Evolutionary conservation across 23 tunicate genomes (phyloP), one percentile per base, ranked within the genome.

Genomic region (Halocynthia aurantium): DNA sequence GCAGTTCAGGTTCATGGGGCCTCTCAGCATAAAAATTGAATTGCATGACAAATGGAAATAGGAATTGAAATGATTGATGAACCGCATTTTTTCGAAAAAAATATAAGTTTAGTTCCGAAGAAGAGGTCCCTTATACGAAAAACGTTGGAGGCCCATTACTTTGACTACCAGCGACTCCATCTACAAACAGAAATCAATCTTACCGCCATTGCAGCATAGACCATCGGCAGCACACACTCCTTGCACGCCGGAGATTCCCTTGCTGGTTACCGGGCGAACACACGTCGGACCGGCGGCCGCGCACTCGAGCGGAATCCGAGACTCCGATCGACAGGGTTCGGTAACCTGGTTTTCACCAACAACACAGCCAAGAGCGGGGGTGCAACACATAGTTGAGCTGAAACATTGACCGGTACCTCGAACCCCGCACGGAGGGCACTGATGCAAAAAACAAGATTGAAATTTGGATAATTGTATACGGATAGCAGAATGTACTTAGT

Each of bases 341-440:
- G 78, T 74, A 51, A 54, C 18, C 22, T 74, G 64, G 78, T 74
- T 74, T 53, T 74, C 62, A n/a, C 78, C 78, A 53, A 55, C 19
- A 11, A 74, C 63, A 64, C 78, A 74, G 2, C 78, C 78, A 0
- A 56, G 55, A 17, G 60, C 78, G 20, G 78, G 78, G 64, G 62
- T 54, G 78, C 78, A 74, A 50, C 78, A 74, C 55, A 74, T 55
- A 18, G 31, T 52, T 0, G 78, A 74, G 6, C 50, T 54, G 60
- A 74, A 51, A 64, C 78, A 74, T 53, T 74, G 60, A 22, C 78
- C 78, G 31, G 56, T 22, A 19, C 78, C 78, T 20, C 64, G 60
- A 12, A 21, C 17, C 22, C 78, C 78, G 62, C 78, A 74, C 15
- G 78, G 50, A 18, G 78, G 78, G 56, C 78, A 74, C 78, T 74